phyloP scores from a whole-genome alignment of 2,113 vertebrate species.

The Myotis davidii region DNA sequence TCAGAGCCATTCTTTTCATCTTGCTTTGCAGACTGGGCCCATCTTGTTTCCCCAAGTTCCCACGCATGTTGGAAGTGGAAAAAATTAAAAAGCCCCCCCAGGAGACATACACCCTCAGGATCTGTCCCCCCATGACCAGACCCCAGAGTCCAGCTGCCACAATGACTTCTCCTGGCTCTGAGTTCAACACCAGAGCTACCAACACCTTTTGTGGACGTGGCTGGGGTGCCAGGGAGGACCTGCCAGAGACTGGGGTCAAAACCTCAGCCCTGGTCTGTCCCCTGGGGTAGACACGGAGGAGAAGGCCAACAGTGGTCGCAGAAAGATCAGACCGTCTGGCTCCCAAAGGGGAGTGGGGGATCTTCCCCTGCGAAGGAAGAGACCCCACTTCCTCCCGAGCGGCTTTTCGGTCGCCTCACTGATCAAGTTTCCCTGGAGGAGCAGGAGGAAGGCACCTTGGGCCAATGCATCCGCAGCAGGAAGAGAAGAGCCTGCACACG shows the following conservation, averaged over 20 bases:
- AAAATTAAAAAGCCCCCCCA: background rate
- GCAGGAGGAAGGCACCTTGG: background rate
- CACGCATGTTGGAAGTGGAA: background rate
- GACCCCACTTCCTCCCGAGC: background rate
- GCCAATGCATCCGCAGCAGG: background rate
- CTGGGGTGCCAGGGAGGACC: background rate
- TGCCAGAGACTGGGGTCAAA: conserved; percentile 41
- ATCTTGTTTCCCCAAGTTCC: conserved; percentile 18
- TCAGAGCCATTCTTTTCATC: background rate
- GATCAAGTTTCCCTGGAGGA: background rate
- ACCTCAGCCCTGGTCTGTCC: no score
- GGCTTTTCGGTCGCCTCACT: rapidly evolving
- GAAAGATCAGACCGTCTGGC: background rate
- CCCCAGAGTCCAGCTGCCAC: background rate
- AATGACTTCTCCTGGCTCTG: background rate
- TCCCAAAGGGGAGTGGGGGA: background rate
- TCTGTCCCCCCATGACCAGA: background rate
- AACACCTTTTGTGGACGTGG: background rate
- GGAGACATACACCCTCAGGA: background rate
- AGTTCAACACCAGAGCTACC: background rate
- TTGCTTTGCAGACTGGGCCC: conserved; percentile 51
- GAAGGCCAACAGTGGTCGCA: background rate
- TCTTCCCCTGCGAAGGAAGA: background rate
- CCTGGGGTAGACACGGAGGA: background rate
- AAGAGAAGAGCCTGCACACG: background rate